Percentiles rank a stretch among this genome's conserved stretches.
These are phyloP conservation scores for Heliconius sara DNA, from an alignment of 2,888 invertebrate species.

Conservation along the genomic window DNA sequence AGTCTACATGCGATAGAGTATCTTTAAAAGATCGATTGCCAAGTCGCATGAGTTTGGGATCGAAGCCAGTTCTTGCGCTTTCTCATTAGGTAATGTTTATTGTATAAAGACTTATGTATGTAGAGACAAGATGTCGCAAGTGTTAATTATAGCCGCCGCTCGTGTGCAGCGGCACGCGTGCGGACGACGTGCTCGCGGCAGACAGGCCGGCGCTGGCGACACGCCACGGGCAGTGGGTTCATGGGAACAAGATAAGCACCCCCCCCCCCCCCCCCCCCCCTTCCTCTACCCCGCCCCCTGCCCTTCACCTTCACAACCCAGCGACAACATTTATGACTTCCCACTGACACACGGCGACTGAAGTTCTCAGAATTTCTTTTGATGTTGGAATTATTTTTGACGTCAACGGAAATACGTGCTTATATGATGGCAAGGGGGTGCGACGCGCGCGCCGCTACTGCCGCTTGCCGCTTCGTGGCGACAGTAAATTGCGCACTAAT, in stretches of 20 bases:
- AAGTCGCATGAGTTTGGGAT: background rate
- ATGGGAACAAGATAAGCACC: constrained; percentile 24
- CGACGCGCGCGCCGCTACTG: constrained; percentile 9
- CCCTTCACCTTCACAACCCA: constrained; percentile 9
- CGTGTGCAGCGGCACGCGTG: constrained; percentile 11
- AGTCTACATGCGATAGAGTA: background rate
- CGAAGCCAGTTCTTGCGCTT: background rate
- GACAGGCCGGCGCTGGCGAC: constrained; percentile 54
- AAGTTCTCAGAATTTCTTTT: constrained; percentile 54
- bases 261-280: background rate
- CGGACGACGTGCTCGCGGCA: constrained; percentile 38
- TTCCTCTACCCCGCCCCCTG: background rate
- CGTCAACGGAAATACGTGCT: constrained; percentile 40
- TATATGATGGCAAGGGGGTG: constrained; percentile 29
- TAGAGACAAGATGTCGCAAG: constrained; percentile 13
- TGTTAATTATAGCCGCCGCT: constrained; percentile 21
- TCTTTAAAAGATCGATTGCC: background rate
- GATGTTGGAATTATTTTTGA: constrained; percentile 51
- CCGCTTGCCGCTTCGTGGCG: constrained; percentile 46
- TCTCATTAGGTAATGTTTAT: background rate
- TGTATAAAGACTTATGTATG: background rate
- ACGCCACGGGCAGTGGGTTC: constrained; percentile 45
- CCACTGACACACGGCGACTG: constrained; percentile 50
- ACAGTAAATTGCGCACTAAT: constrained; percentile 55
- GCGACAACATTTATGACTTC: constrained; percentile 47